These are phyloP conservation scores for Emydocephalus ijimae DNA, from an alignment of 2,113 vertebrate genomes.

Conservation along the genomic window DNA sequence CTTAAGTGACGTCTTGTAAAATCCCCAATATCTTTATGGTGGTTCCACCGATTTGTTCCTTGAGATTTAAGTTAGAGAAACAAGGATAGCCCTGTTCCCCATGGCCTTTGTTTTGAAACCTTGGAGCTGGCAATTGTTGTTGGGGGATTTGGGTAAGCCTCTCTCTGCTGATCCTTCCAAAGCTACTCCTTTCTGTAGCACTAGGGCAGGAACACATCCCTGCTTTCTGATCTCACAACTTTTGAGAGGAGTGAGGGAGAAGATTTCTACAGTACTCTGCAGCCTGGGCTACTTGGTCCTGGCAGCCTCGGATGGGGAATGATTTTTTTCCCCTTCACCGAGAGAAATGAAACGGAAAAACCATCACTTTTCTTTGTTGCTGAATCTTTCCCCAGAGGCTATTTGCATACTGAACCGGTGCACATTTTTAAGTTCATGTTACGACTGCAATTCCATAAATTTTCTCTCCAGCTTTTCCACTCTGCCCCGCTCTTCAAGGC, in stretches of 20 bases:
- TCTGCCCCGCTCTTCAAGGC: not conserved
- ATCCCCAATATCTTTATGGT: not conserved
- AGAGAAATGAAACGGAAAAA: not conserved
- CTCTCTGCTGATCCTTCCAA: slow-evolving; percentile 18
- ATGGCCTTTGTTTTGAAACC: slow-evolving; percentile 26
- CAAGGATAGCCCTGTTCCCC: not conserved
- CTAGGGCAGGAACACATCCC: slow-evolving; percentile 12
- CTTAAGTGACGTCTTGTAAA: not conserved
- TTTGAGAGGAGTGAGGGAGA: slow-evolving; percentile 35
- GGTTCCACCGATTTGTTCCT: not conserved
- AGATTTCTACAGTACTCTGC: slow-evolving; percentile 55
- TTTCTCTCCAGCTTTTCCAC: not conserved
- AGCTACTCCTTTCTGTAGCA: slow-evolving; percentile 24
- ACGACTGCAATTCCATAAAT: not conserved
- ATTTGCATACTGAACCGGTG: not conserved
- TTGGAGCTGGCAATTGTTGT: slow-evolving; percentile 34
- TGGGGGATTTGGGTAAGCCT: slow-evolving; percentile 39
- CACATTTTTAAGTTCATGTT: not conserved
- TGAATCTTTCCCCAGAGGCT: not conserved
- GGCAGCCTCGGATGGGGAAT: slow-evolving; percentile 26
- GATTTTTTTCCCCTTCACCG: not conserved
- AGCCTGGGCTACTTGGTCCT: slow-evolving; percentile 60
- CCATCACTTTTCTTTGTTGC: not conserved
- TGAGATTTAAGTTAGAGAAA: not conserved
- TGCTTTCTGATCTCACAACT: slow-evolving; percentile 51